Base-by-base conservation (phyloP, 1,140 invertebrate species). In the Stenopsyche tienmushanensis region DNA sequence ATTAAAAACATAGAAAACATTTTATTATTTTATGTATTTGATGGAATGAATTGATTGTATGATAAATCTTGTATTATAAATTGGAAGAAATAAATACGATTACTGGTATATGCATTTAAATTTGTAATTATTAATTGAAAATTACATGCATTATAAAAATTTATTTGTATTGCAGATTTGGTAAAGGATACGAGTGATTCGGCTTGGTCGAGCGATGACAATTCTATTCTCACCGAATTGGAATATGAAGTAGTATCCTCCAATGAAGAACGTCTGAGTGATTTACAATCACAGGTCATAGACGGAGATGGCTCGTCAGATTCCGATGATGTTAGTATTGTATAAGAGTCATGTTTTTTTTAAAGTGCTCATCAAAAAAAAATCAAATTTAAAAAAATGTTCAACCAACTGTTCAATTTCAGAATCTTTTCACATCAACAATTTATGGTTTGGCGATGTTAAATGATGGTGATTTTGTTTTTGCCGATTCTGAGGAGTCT, bases 401-500 rank as follows among this genome's bases (percentile, higher is more conserved):
- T n/a, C n/a, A n/a, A n/a, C n/a, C n/a, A n/a, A n/a, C n/a, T n/a
- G n/a, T n/a, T n/a, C n/a, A n/a, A n/a, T n/a, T n/a, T n/a, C n/a
- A n/a, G n/a, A n/a, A n/a, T n/a, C n/a, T n/a, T n/a, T n/a, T n/a
- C n/a, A n/a, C n/a, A n/a, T n/a, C n/a, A n/a, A n/a, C n/a, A n/a
- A n/a, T n/a, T n/a, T n/a, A n/a, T 5, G 73, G 73, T 45, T 74
- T 79, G 45, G 70, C 69, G 0, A 73, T 76, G 45, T 64, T 72
- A 3, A 75, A 78, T 60, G 76, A 80, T 59, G 75, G 74, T 1
- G 77, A 77, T 24, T 63, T 77, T 8, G 71, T 73, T 73, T 72
- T 76, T 54, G 79, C 79, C 0, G 84, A 86, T 72, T 85, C 83
- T 15, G 83, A 86, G 67, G 78, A 78, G 54, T 83, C 76, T 26